Conservation (phyloP, 2,113 vertebrate species). For the Cephalopterus ornatus region DNA sequence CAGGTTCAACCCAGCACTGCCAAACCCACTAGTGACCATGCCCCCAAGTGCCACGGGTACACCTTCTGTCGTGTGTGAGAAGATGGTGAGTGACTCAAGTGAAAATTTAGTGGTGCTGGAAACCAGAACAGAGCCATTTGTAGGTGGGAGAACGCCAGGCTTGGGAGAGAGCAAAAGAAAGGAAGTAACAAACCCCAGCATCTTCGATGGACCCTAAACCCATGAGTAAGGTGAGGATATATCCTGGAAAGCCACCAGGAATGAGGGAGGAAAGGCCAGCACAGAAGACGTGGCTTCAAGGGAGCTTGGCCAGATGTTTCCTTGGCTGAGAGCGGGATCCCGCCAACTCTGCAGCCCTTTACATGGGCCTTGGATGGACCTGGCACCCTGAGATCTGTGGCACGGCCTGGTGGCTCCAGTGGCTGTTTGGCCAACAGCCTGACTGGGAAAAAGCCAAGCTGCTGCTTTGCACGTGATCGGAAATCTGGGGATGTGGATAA, state of each 20-base stretch:
- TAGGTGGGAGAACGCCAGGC: background rate
- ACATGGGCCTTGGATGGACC: rapidly evolving
- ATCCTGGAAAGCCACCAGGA: background rate
- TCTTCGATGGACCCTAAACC: background rate
- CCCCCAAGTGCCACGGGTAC: background rate
- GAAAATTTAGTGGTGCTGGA: background rate
- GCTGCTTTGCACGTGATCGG: rapidly evolving
- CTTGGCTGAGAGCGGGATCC: background rate
- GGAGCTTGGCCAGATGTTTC: background rate
- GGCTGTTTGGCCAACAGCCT: background rate
- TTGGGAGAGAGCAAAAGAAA: background rate
- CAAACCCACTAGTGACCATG: background rate
- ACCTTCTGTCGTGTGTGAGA: background rate
- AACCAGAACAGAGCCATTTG: background rate
- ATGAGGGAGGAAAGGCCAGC: background rate
- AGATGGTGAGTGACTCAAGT: background rate
- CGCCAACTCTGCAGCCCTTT: background rate
- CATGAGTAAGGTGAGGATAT: background rate
- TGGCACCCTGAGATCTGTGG: background rate
- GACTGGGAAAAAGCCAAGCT: background rate
- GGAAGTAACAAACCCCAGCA: background rate
- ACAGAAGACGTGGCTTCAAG: background rate
- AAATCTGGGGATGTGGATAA: background rate
- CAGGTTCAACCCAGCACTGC: background rate
- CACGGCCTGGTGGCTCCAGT: background rate